Evolutionary conservation across 2,113 vertebrate genomes (phyloP).

Genomic region (Macaca nemestrina): DNA sequence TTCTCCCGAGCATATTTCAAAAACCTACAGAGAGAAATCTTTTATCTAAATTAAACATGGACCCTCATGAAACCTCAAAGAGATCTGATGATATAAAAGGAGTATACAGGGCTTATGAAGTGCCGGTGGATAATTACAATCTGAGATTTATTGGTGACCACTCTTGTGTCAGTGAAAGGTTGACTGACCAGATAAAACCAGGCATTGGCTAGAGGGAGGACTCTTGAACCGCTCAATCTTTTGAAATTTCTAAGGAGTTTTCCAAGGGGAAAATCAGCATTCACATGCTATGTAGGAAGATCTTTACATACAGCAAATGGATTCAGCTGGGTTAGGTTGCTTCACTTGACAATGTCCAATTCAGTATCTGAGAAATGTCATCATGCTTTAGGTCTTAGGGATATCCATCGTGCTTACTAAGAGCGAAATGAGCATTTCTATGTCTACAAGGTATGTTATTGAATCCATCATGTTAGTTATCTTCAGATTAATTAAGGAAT

Average conservation of each 20-base stretch:
- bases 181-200: slow-evolving; percentile 38
- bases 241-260: slow-evolving; percentile 50
- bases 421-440: neutral
- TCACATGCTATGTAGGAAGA: neutral
- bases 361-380: slow-evolving; percentile 14
- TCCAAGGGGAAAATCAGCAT: slow-evolving; percentile 47
- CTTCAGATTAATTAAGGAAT: neutral
- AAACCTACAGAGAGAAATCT: neutral
- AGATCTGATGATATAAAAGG: slow-evolving; percentile 3
- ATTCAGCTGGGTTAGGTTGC: neutral
- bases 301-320: neutral
- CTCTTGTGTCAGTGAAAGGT: slow-evolving; percentile 38
- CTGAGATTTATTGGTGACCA: slow-evolving; percentile 52
- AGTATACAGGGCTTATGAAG: neutral
- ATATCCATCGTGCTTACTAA: neutral
- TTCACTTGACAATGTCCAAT: neutral
- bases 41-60: slow-evolving; percentile 58
- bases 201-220: slow-evolving; percentile 19
- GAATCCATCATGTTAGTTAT: neutral
- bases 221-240: slow-evolving; percentile 2
- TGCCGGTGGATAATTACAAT: slow-evolving; percentile 19
- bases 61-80: slow-evolving; percentile 41
- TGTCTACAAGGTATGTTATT: neutral
- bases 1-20: slow-evolving; percentile 20
- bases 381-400: neutral